Base-by-base conservation (phyloP, 2,888 invertebrate genomes). In the Limenitis arthemis region DNA sequence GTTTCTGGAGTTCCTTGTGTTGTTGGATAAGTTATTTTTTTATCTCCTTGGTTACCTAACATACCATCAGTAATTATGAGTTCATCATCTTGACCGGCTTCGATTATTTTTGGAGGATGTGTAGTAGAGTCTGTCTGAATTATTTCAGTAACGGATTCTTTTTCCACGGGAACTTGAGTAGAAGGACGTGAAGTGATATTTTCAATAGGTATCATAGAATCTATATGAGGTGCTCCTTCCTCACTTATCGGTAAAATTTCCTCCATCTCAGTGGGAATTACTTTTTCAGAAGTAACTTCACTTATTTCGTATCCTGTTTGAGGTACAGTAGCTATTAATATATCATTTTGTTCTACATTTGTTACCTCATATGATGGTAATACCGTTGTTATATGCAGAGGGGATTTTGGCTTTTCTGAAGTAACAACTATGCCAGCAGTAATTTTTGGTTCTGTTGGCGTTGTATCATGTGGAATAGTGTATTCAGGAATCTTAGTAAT, bases 71-170 rank as follows among this genome's bases (percentile, higher is more conserved):
- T 54, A 6, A 29, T 31, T 5, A 33, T 52, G 4, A 30, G 20
- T 30, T 47, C 38, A 11, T 47, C 41, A 33, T 38, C 44, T 9
- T 46, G 20, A 31, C 44, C 48, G 8, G 28, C 9, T 39, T 51
- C 53, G 9, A 31, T 20, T 8, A 52, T 32, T 44, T 46, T 38
- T 49, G 53, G 43, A n/a, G 53, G 7, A 20, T 7, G 31, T 8
- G 48, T 53, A 11, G 44, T 39, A 32, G 44, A 34, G 40, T 57
- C 59, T 49, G 40, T n/a, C n/a, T 34, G 8, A 36, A 47, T 29
- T 5, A 31, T 33, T 44, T 49, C 49, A 8, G 40, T 44, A 33
- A 28, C 33, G 5, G 8, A 36, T n/a, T 46, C 38, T n/a, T 42
- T 42, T 29, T n/a, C 29, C 20, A 32, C 38, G 7, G 49, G 38